Evolutionary conservation across 2,113 vertebrate genomes (phyloP), one percentile per base, ranked within the genome.

Genomic region (Pavo muticus): DNA sequence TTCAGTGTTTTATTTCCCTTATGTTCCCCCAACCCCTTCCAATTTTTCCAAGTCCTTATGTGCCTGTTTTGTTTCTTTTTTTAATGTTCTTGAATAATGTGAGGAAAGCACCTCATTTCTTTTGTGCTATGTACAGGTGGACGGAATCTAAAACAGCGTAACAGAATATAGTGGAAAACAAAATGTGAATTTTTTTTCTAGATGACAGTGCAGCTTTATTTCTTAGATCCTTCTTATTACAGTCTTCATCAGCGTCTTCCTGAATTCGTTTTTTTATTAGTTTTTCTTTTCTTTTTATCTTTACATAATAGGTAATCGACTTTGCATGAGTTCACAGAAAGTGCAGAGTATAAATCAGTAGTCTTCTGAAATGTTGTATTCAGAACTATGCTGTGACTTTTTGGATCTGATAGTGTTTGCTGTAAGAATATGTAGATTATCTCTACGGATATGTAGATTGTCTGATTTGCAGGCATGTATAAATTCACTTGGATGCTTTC

Each of bases 401-500:
- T 61, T 57, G 14, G 37, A 4, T 63, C 76, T 35, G 59, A 0
- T 50, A 85, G 8, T 72, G 47, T 61, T 71, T 95, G 9, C 30
- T 86, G 15, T 69, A 65, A 64, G 57, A 61, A 17, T 23, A 14
- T 19, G 52, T 54, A 16, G 27, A 30, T 29, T 17, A 54, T 30
- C 27, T 54, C 27, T 54, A 54, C 27, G 17, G 52, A 30, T 30
- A 7, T 18, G 4, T 20, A 35, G 39, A 32, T 44, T 14, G 16
- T 68, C 18, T 87, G 39, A 11, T 84, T 84, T 91, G 30, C 42
- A 77, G 50, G 20, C 27, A 39, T 48, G 12, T 67, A 5, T 65
- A 50, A 88, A 73, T 84, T 96, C 39, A 93, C 3, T 79, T 64
- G 52, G 48, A 37, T 96, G 25, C 24, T 96, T 97, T 97, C 7